phyloP scores from a whole-genome alignment of 2,888 invertebrate species.

The Nomada hirtipes region DNA sequence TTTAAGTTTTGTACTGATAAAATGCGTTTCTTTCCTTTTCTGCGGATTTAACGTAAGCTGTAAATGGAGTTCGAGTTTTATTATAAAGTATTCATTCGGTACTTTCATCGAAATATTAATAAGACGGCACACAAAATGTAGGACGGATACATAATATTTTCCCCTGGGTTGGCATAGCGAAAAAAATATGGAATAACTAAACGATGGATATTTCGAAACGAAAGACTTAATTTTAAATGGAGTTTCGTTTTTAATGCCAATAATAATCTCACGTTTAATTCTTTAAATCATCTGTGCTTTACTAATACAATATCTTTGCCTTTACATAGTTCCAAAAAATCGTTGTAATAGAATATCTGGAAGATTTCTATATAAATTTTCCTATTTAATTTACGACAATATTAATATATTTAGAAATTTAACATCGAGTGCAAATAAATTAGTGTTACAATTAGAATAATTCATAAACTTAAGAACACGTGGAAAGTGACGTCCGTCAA shows the following conservation, averaged over 20 bases:
- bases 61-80: constrained; percentile 6
- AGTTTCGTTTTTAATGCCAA: neutral
- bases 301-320: no score
- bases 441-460: neutral
- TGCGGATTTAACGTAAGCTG: neutral
- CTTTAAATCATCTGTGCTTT: neutral
- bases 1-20: neutral
- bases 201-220: neutral
- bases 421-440: neutral
- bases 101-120: constrained; percentile 12
- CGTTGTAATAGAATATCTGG: no score
- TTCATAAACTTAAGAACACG: neutral
- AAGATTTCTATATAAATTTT: no score
- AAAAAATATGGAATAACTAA: neutral
- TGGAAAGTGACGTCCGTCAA: constrained; percentile 18
- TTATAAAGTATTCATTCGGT: neutral
- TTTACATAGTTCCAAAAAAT: neutral
- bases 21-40: neutral
- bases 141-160: constrained; percentile 9
- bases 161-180: neutral
- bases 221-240: neutral
- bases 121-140: constrained; percentile 1
- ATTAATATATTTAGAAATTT: no score
- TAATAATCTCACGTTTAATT: neutral
- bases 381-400: no score